Base-by-base conservation (phyloP, 1,140 invertebrate genomes). In the Drosophila hydei region DNA sequence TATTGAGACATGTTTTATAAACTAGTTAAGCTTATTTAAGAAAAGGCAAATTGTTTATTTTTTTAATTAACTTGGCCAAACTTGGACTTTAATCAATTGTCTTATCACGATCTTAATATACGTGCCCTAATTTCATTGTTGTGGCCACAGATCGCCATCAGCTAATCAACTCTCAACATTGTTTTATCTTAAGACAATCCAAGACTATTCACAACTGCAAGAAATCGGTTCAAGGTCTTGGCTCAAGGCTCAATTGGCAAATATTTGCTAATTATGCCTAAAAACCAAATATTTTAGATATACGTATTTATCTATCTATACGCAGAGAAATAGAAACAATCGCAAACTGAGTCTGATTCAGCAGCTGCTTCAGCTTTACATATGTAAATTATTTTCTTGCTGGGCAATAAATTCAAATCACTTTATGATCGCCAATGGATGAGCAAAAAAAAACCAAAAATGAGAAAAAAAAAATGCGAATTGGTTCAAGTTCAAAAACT, bases 231-330 rank as follows among this genome's bases (percentile, higher is more conserved):
- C 80, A 85, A 85, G 80, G 81, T 67, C 81, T 42, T 23, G 18
- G 7, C 62, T 58, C 73, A 85, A 87, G 81, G 81, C 48, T 75
- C 70, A 71, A 79, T 88, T 88, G 83, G 83, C 83, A 88, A 88
- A 88, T 89, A 83, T 88, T 83, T 88, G 83, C 65, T 88, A 88
- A 88, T 88, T 88, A 88, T 71, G 52, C 36, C 38, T 54, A 55
- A 56, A 76, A 33, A 33, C 11, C 30, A 33, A 33, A 33, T 11
- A 3, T 23, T 23, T 3, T 4, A 23, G 4, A 33, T 33, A 33
- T 3, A 33, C 25, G 12, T 43, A 12, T 33, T 11, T 11, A 33
- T 12, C 30, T 3, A 33, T 33, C 30, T 33, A n/a, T n/a, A n/a
- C n/a, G 30, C 30, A 59, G 27, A 16, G 25, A 25, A 45, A 23